Evolutionary conservation across 2,113 vertebrate genomes (phyloP), one percentile per base, ranked within the genome.

Genomic region (Ictalurus punctatus): DNA sequence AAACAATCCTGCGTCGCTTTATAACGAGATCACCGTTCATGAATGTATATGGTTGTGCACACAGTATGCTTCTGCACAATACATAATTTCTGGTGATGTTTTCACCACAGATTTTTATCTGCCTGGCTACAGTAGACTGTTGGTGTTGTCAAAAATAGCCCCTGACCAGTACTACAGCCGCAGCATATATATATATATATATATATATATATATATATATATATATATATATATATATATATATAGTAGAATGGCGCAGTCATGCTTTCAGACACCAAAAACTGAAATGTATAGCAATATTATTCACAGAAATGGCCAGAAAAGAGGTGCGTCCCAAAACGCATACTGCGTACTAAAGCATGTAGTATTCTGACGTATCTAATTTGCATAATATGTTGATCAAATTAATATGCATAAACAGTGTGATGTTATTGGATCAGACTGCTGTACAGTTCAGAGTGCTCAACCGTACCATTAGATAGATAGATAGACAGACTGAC

Each of bases 91-190:
- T 54, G 81, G 40, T 63, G 69, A 76, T 84, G 82, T 81, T 61
- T 52, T 73, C 56, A 37, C 56, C 19, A 56, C 81, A 76, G 81
- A 34, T 48, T 81, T 63, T 87, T 37, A 52, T 67, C 82, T 84
- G 69, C 82, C 69, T 83, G n/a, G 40, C 40, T 88, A 88, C 80
- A 76, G 81, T 69, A 48, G 56, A 9, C 56, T 44, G 80, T 56
- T 58, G 81, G 69, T 40, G 79, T 21, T 65, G 40, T 85, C 27
- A 85, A 78, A 84, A 84, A 88, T 78, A 88, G 82, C 58, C 27
- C 58, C 27, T 23, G 79, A 63, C 34, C n/a, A 82, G 30, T 2
- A 16, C 44, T 37, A 44, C 21, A 80, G 54, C 63, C 6, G 27
- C 61, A 87, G n/a, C 74, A 52, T 52, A 10, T 10, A 52, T 52